These are phyloP conservation scores for Achroia grisella DNA, from an alignment of 1,140 invertebrate species.

Conservation along the genomic window DNA sequence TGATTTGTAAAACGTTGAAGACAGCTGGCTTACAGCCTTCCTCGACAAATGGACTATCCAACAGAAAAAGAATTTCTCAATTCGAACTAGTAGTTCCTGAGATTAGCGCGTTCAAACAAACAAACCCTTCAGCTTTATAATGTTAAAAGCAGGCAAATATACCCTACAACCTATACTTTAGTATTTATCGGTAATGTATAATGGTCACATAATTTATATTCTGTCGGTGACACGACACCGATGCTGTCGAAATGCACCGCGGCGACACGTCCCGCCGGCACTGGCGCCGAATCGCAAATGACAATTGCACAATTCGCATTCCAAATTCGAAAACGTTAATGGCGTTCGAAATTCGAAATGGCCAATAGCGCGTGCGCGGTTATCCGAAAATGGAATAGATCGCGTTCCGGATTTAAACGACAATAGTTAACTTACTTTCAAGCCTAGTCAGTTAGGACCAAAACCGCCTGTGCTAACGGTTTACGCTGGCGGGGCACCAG, in stretches of 20 bases:
- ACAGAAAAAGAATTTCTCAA: no score
- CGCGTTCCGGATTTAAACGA: constrained; percentile 33
- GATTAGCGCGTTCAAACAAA: no score
- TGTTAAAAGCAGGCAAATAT: no score
- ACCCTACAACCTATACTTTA: no score
- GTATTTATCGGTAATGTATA: constrained; percentile 1
- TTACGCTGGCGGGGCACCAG: no score
- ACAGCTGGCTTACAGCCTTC: no score
- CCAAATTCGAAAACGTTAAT: constrained; percentile 53
- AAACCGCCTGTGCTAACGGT: constrained; percentile 3
- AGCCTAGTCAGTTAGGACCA: background rate
- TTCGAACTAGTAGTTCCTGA: constrained; percentile 5
- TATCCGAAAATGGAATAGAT: constrained; percentile 33
- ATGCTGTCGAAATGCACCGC: constrained; percentile 37
- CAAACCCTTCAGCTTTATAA: no score
- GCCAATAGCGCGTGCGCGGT: constrained; percentile 43
- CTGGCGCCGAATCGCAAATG: constrained; percentile 61
- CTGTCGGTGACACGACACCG: constrained; percentile 34
- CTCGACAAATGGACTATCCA: no score
- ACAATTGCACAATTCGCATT: constrained; percentile 46
- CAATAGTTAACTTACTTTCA: constrained; percentile 12
- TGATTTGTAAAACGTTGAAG: no score
- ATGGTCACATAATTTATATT: constrained; percentile 50
- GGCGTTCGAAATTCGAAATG: constrained; percentile 51
- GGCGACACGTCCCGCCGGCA: constrained; percentile 49